phyloP scores from a whole-genome alignment of 2,888 invertebrate genomes.

The Empis livida region DNA sequence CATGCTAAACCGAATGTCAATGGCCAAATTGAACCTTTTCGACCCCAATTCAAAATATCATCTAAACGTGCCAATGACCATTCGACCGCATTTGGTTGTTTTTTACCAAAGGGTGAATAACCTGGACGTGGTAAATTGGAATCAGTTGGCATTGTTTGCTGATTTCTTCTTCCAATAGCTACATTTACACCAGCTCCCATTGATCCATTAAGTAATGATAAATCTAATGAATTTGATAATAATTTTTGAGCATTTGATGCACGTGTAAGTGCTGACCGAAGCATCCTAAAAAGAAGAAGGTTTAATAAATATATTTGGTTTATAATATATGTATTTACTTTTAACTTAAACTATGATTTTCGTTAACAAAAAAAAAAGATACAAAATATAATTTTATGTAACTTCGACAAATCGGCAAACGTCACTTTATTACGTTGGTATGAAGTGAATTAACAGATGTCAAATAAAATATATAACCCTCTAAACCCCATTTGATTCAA shows the following conservation, averaged over 20 bases:
- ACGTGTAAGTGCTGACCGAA: slow-evolving; percentile 24
- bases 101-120: slow-evolving; percentile 35
- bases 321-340: too few species aligned
- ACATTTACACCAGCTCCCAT: slow-evolving; percentile 6
- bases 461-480: too few species aligned
- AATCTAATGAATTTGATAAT: slow-evolving; percentile 9
- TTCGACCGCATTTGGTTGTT: slow-evolving; percentile 57
- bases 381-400: too few species aligned
- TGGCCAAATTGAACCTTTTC: slow-evolving; percentile 95
- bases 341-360: too few species aligned
- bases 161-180: slow-evolving; percentile 16
- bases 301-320: neutral
- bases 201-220: slow-evolving; percentile 1
- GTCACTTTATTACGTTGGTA: too few species aligned
- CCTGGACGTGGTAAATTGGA: slow-evolving; percentile 41
- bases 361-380: too few species aligned
- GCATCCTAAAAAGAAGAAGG: slow-evolving; percentile 16
- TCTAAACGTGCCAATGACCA: slow-evolving; percentile 83
- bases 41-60: slow-evolving; percentile 89
- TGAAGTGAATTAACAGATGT: too few species aligned
- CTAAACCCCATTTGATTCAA: too few species aligned
- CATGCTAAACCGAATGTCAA: slow-evolving; percentile 97
- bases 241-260: slow-evolving; percentile 21
- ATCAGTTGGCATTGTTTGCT: slow-evolving; percentile 31
- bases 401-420: too few species aligned